Evolutionary conservation across 2,888 invertebrate species (phyloP).

Genomic region (Sphaerophoria rueppellii): DNA sequence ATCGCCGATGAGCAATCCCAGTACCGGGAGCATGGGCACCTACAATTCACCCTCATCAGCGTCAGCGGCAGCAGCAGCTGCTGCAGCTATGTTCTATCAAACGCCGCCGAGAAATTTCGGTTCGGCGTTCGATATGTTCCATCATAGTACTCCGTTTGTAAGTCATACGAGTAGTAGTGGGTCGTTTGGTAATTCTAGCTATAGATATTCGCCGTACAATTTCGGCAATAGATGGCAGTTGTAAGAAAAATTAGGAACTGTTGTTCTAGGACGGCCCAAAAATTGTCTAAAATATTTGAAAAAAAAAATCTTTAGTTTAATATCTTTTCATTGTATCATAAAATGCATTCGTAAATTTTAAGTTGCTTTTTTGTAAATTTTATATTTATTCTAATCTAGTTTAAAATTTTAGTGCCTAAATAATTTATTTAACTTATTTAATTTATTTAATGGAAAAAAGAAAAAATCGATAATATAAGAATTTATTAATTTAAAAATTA

Average conservation of each 20-base stretch:
- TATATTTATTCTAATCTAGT: conserved; percentile 22
- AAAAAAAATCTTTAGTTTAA: conserved; percentile 1
- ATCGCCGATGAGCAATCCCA: conserved; percentile 79
- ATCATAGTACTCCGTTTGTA: conserved; percentile 82
- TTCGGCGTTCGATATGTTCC: conserved; percentile 82
- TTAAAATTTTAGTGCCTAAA: conserved; percentile 62
- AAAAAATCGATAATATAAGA: conserved; percentile 60
- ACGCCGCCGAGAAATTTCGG: conserved; percentile 81
- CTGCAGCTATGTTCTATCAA: conserved; percentile 81
- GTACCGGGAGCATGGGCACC: conserved; percentile 76
- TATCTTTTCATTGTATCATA: conserved; percentile 49
- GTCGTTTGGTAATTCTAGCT: conserved; percentile 81
- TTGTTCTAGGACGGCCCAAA: conserved; percentile 55
- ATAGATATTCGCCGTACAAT: conserved; percentile 82
- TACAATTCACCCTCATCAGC: conserved; percentile 75
- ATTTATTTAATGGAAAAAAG: conserved; percentile 76
- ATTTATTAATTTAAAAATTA: conserved; percentile 41
- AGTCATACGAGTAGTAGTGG: conserved; percentile 79
- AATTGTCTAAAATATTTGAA: conserved; percentile 24
- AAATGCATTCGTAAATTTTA: not conserved
- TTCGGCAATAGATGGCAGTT: conserved; percentile 82
- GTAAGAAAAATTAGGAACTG: conserved; percentile 72
- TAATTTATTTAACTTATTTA: conserved; percentile 76
- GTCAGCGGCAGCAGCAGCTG: conserved; percentile 78
- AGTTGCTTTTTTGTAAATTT: conserved; percentile 31